Percentiles rank a stretch among this genome's conserved stretches.
These are phyloP conservation scores for Alcedo atthis DNA, from an alignment of 2,797 vertebrate species.

Conservation along the genomic window DNA sequence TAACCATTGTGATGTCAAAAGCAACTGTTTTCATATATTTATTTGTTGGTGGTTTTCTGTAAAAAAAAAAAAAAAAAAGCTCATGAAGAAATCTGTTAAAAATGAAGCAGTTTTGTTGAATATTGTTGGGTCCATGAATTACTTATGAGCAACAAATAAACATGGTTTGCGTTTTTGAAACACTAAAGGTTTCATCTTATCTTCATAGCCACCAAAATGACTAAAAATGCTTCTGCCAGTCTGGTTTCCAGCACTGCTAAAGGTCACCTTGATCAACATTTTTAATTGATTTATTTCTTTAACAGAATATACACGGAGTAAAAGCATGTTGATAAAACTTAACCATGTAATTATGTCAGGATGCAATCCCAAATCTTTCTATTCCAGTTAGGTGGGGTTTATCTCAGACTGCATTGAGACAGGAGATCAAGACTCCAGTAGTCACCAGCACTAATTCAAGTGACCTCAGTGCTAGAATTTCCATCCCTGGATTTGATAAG, in stretches of 20 bases:
- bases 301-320: background rate
- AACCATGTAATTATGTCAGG: background rate
- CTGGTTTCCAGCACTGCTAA: background rate
- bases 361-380: background rate
- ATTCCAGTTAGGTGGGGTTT: background rate
- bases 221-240: background rate
- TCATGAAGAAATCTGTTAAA: slow-evolving; percentile 77
- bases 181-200: slow-evolving; percentile 1
- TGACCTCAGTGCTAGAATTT: background rate
- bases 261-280: background rate
- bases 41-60: slow-evolving; percentile 81
- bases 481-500: background rate
- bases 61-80: slow-evolving; percentile 68
- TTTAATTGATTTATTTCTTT: background rate
- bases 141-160: slow-evolving; percentile 71
- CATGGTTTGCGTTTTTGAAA: slow-evolving; percentile 62
- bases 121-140: slow-evolving; percentile 65
- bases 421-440: background rate
- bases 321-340: background rate
- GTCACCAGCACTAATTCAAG: background rate
- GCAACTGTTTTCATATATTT: slow-evolving; percentile 78
- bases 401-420: background rate
- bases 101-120: slow-evolving; percentile 75
- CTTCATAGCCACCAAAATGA: background rate
- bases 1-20: slow-evolving; percentile 86